Conservation (phyloP, 2,113 vertebrate genomes). For the Clinocottus analis region DNA sequence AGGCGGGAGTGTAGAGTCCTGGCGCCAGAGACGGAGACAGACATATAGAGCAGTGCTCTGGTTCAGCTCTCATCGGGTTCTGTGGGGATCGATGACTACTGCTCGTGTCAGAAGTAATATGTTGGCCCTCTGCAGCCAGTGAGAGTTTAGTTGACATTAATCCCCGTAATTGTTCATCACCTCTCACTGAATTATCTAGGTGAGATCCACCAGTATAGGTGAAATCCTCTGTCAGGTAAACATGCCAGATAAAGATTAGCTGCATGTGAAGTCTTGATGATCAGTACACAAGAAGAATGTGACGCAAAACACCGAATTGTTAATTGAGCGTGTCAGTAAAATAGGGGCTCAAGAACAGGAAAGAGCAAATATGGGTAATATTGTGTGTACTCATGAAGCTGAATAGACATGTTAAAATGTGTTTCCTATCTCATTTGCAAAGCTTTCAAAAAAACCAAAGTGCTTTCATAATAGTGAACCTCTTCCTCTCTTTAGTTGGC, state of each 20-base stretch:
- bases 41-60: constrained; percentile 45
- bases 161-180: constrained; percentile 56
- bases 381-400: neutral
- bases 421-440: neutral
- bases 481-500: neutral
- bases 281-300: constrained; percentile 43
- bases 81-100: constrained; percentile 38
- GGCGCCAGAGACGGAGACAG: constrained; percentile 69
- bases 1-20: constrained; percentile 46
- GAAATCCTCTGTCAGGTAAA: constrained; percentile 42
- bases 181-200: constrained; percentile 60
- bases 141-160: constrained; percentile 49
- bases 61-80: constrained; percentile 47
- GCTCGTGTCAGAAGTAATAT: constrained; percentile 35
- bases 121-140: constrained; percentile 23
- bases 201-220: constrained; percentile 37
- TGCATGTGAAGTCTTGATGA: constrained; percentile 27
- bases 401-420: neutral
- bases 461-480: neutral
- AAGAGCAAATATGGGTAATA: constrained; percentile 5
- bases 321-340: constrained; percentile 47
- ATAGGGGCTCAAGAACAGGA: constrained; percentile 41
- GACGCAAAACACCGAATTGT: constrained; percentile 33
- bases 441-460: neutral
- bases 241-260: constrained; percentile 41